Base-by-base conservation (phyloP, 2,113 vertebrate species). In the Zapornia atra region DNA sequence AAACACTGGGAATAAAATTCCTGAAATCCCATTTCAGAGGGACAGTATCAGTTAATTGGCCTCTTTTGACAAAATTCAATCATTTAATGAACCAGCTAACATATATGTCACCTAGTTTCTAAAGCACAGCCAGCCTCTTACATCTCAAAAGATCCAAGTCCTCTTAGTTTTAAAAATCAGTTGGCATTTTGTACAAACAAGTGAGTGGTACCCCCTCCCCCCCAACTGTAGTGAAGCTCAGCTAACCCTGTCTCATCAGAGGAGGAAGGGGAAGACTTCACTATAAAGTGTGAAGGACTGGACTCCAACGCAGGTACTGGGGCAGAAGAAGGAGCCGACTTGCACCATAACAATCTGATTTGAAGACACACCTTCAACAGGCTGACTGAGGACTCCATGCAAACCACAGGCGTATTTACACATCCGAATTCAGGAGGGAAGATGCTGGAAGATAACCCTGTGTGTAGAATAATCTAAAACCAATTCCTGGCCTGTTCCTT, bases 111-210 rank as follows among this genome's bases (percentile, higher is more conserved):
- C 21, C 42, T 34, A 19, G 38, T 9, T 72, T 2, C 25, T 33
- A 9, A 64, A 54, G 42, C 1, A 0, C 0, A 53, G 57, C 7
- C 24, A 56, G 2, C 14, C 64, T 5, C 29, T 44, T 25, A 12
- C 9, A 70, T 24, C 21, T 44, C 20, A 22, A 48, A 48, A 48
- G 48, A 48, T 48, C 20, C 20, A 48, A 48, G 48, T 48, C 48
- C 20, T 22, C 48, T 48, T 22, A 65, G 17, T 16, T 18, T 71
- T 2, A 10, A 68, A 68, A 70, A 34, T 1, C 4, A 48, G 9
- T 14, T 88, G 72, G 25, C 5, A 29, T 51, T 86, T 11, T 9
- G 56, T 26, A 19, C 64, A 77, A 17, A 16, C 1, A 5, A 29
- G 15, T 1, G 17, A 70, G 53, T 12, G 48, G 15, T 8, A 7